phyloP scores from a whole-genome alignment of 2,113 vertebrate species.

The Catharus fuscescens region DNA sequence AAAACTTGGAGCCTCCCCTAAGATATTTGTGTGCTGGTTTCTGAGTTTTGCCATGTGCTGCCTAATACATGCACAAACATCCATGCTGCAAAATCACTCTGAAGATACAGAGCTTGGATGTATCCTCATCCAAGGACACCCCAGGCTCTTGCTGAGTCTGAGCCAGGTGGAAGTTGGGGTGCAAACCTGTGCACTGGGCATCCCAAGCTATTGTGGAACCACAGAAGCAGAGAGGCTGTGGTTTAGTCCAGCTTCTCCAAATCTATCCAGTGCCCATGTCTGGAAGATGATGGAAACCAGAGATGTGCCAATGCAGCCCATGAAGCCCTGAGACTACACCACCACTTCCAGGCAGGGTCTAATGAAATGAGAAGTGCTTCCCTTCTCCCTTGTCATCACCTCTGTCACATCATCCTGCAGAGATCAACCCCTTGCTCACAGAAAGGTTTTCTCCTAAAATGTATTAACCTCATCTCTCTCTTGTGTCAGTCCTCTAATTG shows the following conservation, averaged over 20 bases:
- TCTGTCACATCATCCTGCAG: conserved; percentile 13
- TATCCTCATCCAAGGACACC: no score
- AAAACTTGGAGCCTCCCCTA: neutral
- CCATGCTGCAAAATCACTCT: neutral
- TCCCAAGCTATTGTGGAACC: rapidly evolving
- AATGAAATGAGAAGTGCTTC: conserved; percentile 17
- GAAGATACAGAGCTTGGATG: neutral
- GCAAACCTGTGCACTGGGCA: neutral
- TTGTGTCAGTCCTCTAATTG: neutral
- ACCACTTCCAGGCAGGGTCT: neutral
- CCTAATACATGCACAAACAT: neutral
- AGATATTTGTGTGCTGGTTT: neutral
- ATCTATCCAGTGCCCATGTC: rapidly evolving
- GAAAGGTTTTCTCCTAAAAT: conserved; percentile 40
- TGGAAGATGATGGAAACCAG: neutral
- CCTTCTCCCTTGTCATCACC: conserved; percentile 19
- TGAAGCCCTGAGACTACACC: neutral
- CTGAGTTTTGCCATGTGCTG: neutral
- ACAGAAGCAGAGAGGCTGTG: neutral
- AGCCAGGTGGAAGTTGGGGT: neutral
- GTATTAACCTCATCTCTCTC: conserved; percentile 18
- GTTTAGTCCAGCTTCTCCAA: neutral
- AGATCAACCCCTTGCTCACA: neutral
- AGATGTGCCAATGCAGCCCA: neutral
- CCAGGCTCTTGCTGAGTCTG: neutral